phyloP scores from a whole-genome alignment of 2,113 vertebrate species.

The Scopus umbretta region DNA sequence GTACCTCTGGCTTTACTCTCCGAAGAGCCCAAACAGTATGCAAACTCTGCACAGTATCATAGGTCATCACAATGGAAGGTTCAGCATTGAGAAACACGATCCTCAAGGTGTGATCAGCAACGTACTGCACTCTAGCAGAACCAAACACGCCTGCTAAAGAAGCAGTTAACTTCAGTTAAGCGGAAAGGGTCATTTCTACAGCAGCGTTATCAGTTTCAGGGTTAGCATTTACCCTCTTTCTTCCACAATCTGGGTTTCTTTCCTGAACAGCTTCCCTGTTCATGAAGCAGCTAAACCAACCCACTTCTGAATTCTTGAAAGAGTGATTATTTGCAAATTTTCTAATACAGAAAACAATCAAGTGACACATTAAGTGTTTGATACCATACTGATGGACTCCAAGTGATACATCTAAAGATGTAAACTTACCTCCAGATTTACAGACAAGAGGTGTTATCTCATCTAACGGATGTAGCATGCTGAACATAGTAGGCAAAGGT shows the following conservation, averaged over 20 bases:
- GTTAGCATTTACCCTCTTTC: neutral
- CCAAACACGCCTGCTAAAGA: constrained; percentile 78
- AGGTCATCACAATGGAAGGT: constrained; percentile 91
- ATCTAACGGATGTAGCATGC: constrained; percentile 95
- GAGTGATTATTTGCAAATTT: neutral
- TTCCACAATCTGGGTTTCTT: neutral
- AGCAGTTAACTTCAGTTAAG: neutral
- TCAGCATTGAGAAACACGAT: constrained; percentile 85
- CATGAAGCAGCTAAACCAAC: neutral
- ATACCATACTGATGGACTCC: neutral
- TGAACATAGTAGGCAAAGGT: constrained; percentile 92
- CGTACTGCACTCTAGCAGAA: constrained; percentile 84
- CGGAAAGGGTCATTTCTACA: neutral
- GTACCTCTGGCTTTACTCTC: constrained; percentile 87
- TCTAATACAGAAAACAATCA: neutral
- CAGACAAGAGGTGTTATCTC: constrained; percentile 92
- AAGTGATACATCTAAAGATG: neutral
- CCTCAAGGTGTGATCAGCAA: constrained; percentile 82
- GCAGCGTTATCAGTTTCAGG: fast-evolving
- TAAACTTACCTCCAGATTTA: constrained; percentile 84
- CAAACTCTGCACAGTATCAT: constrained; percentile 84
- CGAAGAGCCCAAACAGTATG: constrained; percentile 91
- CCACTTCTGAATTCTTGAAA: neutral
- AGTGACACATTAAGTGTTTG: neutral
- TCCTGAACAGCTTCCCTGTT: neutral